Percentiles rank a stretch among this genome's conserved stretches.
These are phyloP conservation scores for Zaprionus kolodkinae DNA, from an alignment of 1,140 invertebrate genomes.

Conservation along the genomic window DNA sequence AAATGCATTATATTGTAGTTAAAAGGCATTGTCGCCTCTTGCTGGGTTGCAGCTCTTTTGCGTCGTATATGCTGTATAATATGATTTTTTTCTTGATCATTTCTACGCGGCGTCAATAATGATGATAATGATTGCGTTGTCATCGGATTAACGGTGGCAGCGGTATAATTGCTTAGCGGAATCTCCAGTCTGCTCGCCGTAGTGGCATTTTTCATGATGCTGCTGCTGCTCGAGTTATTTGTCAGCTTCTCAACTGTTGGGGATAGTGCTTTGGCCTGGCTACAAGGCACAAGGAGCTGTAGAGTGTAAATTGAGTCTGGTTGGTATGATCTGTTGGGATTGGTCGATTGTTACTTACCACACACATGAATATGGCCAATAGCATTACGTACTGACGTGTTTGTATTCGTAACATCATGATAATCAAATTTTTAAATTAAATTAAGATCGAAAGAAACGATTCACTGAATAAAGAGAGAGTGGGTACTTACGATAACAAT, in stretches of 20 bases:
- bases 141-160: background rate
- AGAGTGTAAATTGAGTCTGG: too few relatives aligned
- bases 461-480: too few relatives aligned
- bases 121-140: background rate
- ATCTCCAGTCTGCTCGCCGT: background rate
- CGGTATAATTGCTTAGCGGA: background rate
- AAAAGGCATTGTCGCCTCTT: conserved; percentile 9
- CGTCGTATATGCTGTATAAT: conserved; percentile 7
- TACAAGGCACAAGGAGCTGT: background rate
- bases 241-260: background rate
- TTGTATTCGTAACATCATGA: too few relatives aligned
- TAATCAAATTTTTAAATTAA: too few relatives aligned
- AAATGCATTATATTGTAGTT: conserved; percentile 31
- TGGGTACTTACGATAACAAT: too few relatives aligned
- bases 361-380: too few relatives aligned
- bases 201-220: background rate
- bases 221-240: background rate
- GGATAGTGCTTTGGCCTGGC: background rate
- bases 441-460: too few relatives aligned
- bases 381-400: too few relatives aligned
- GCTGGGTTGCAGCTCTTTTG: background rate
- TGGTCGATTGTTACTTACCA: too few relatives aligned
- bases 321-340: too few relatives aligned
- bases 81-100: too few relatives aligned
- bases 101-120: too few relatives aligned